Percentiles rank a stretch among this genome's conserved stretches.
These are phyloP conservation scores for Acromyrmex heyeri DNA, from an alignment of 1,140 invertebrate genomes.

Conservation along the genomic window DNA sequence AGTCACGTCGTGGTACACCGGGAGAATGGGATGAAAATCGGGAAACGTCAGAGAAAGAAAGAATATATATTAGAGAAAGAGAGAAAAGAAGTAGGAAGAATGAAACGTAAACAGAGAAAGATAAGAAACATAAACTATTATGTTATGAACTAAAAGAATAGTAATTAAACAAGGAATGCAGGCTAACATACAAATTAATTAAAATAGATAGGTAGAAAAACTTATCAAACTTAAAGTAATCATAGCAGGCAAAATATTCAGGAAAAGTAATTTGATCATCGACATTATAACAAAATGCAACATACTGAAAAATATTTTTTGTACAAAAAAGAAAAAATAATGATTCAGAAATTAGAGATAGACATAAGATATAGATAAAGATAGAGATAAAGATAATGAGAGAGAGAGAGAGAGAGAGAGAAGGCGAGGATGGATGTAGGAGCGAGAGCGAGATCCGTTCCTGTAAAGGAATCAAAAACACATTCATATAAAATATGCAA, in stretches of 20 bases:
- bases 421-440: constrained; percentile 70
- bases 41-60: constrained; percentile 63
- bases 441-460: constrained; percentile 86
- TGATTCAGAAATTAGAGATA: constrained; percentile 52
- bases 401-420: constrained; percentile 11
- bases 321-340: neutral
- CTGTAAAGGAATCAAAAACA: constrained; percentile 87
- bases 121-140: neutral
- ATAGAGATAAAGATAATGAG: constrained; percentile 13
- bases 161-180: constrained; percentile 13
- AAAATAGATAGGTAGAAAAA: constrained; percentile 14
- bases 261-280: neutral
- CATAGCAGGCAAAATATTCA: constrained; percentile 13
- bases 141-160: neutral
- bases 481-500: constrained; percentile 87
- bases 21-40: constrained; percentile 69
- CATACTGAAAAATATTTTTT: constrained; percentile 15
- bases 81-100: constrained; percentile 47
- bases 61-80: constrained; percentile 30
- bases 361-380: constrained; percentile 62
- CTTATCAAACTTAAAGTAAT: constrained; percentile 15
- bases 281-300: constrained; percentile 51
- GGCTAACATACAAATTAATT: constrained; percentile 24
- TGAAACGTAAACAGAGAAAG: constrained; percentile 14
- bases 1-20: constrained; percentile 75